Base-by-base conservation (phyloP, 2,113 vertebrate species). In the Megaleporinus macrocephalus region DNA sequence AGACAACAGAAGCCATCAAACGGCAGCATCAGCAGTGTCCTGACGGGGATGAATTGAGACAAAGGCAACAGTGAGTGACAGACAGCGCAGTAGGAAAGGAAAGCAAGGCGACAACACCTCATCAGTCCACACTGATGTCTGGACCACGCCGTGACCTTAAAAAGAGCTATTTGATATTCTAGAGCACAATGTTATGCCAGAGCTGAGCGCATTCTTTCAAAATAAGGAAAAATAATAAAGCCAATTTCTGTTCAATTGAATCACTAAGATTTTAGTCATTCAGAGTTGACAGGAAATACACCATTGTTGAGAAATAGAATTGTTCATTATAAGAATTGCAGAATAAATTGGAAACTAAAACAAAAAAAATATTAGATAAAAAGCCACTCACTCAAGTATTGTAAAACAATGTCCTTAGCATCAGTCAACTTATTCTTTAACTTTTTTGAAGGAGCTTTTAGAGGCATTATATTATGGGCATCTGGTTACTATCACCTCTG, bases 1-100 rank as follows among this genome's bases (percentile, higher is more conserved):
- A 86, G 63, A 29, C 72, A 70, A 77, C 82, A 78, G 73, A 57
- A 78, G 82, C 80, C 86, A 84, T 84, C 68, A 74, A 88, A 87
- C 83, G 55, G 76, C 86, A 44, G 83, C 70, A 86, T 92, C 91
- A 89, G 90, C 90, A 85, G 77, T 81, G 82, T 44, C 12, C 62
- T 90, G 92, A 91, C 91, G 90, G 89, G 92, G 92, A 93, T 73
- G 86, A 88, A 91, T 76, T 83, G 87, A 86, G 86, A 84, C 87
- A 86, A 89, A 88, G 89, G 91, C 89, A 71, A 78, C 82, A 70
- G 55, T 92, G 93, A 93, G 89, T 94, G 93, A 88, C 93, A 91
- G 87, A 86, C 78, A n/a, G 26, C 78, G 30, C 36, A 80, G 85
- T 80, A 84, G 86, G 88, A 85, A 88, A 87, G 26, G 9, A 30